Evolutionary conservation across 2,888 invertebrate species (phyloP), one percentile per base, ranked within the genome.

Genomic region (Lamellibrachia columna): DNA sequence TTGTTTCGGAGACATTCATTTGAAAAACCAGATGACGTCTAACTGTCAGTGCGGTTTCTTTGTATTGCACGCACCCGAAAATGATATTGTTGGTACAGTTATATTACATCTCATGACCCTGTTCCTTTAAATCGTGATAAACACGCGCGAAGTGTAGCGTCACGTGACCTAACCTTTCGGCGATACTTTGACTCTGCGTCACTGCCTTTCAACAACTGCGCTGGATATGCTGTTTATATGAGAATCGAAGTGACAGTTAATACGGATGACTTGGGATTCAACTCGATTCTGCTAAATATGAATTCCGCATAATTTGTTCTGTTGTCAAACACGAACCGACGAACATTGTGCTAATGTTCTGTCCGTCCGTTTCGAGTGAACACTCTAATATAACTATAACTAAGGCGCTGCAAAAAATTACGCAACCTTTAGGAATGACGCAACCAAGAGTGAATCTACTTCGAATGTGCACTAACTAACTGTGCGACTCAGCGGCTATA

Each of bases 201-300:
- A 75, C n/a, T 22, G 75, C 75, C 6, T 22, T 15, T 75, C 75
- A 75, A 75, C 75, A 75, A 75, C 75, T 4, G 4, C 75, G n/a
- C 22, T 75, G 75, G n/a, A 22, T 75, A 75, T 75, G 15, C 75
- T n/a, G 75, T 11, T 15, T 75, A 75, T 40, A 4, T 75, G 75
- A 75, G 75, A 6, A 22, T 75, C 22, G 75, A 3, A n/a, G 22
- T 75, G 75, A 75, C 75, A 75, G 75, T 22, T 75, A 75, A 75
- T 75, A n/a, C 75, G 75, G 22, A 55, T 15, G 75, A 75, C 75
- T 75, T 75, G 75, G 75, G 15, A 75, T 75, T 75, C 75, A 75
- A 75, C 75, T 75, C 75, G 75, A 75, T 75, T n/a, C 75, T 75
- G 75, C 75, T n/a, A 75, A 75, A 75, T 40, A 22, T 75, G 75